Base-by-base conservation (phyloP, 2,888 invertebrate genomes). In the Phalera bucephala region DNA sequence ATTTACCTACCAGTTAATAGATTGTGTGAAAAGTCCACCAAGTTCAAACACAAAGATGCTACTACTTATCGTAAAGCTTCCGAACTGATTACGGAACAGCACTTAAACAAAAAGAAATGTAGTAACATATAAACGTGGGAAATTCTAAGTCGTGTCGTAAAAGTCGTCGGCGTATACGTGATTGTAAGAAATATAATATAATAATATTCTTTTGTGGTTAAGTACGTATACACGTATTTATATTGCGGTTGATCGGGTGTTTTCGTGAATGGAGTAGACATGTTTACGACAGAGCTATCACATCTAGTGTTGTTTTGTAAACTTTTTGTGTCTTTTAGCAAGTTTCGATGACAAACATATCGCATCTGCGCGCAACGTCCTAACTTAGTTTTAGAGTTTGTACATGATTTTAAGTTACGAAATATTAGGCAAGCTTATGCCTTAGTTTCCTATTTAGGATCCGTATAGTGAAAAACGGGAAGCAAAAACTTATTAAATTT, bases 151-250 rank as follows among this genome's bases (percentile, higher is more conserved):
- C 20, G 44, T 36, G 39, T 38, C 37, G 43, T 63, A 46, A 57
- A 60, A 56, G 43, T 40, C 49, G 31, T 40, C 36, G 39, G 19
- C 38, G 34, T 28, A 19, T 32, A 64, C 66, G 64, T 64, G 66
- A 40, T 39, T 35, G 45, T 48, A 50, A 48, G 56, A 56, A 41
- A 42, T 33, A 31, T 28, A 31, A 31, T 21, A 11, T 13, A 26
- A 1, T 26, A 3, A 26, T 6, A 9, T 28, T 28, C 6, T 4
- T 17, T 3, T 8, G 28, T 15, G 9, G 15, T n/a, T 27, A 14
- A 14, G 17, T 19, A 12, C n/a, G 10, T 29, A 2, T 10, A 3
- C 29, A 2, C 29, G 10, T 29, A 2, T 10, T 2, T 17, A 2
- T 17, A 19, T 15, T 13, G 2, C 6, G 29, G 2, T 1, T 6